Percentiles rank a stretch among this genome's conserved stretches.
phyloP scores from a whole-genome alignment of 2,797 vertebrate genomes.

The Harpagifer antarcticus region DNA sequence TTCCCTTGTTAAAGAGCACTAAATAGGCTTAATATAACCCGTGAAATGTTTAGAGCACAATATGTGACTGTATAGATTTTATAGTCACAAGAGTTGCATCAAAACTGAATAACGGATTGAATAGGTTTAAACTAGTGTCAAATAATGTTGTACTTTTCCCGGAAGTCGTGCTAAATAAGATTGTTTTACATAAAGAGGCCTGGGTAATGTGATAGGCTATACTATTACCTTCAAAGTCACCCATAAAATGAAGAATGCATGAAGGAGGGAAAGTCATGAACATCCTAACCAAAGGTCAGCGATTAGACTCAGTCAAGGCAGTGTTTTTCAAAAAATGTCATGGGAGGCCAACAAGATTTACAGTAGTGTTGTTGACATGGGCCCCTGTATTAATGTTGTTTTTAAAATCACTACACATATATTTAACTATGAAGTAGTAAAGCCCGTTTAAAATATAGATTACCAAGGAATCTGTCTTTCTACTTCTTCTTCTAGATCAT shows the following conservation, averaged over 20 bases:
- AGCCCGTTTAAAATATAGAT: neutral
- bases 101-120: neutral
- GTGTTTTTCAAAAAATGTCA: neutral
- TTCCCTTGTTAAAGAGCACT: neutral
- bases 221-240: slow-evolving; percentile 8
- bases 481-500: neutral
- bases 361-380: neutral
- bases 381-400: neutral
- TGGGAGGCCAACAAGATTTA: neutral
- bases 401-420: neutral
- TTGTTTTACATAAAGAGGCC: neutral
- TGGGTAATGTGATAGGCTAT: slow-evolving; percentile 10
- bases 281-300: neutral
- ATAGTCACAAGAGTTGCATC: neutral
- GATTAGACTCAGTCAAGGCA: neutral
- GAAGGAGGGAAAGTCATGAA: slow-evolving; percentile 1
- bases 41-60: neutral
- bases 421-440: neutral
- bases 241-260: slow-evolving; percentile 13
- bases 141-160: neutral
- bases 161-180: neutral
- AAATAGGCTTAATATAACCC: neutral
- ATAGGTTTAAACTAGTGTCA: too few species aligned
- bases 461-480: neutral
- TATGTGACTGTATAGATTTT: neutral